Evolutionary conservation across 1,140 invertebrate genomes (phyloP).

Genomic region (Phthorimaea operculella): DNA sequence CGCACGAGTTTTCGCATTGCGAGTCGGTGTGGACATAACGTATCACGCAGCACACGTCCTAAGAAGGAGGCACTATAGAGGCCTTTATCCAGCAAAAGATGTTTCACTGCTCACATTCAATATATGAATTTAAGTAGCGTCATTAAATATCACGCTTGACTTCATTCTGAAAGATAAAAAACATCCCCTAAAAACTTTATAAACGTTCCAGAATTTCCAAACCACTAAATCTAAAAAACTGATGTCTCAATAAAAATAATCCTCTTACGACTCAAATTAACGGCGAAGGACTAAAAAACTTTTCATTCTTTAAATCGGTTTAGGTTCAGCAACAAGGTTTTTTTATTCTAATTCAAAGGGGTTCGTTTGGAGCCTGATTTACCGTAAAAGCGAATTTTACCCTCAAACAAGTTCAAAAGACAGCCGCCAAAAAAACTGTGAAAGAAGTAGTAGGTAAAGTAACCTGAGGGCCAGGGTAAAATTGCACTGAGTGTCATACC

Average conservation of each 20-base stretch:
- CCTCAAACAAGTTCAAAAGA: slow-evolving; percentile 25
- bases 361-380: slow-evolving; percentile 32
- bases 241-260: slow-evolving; percentile 21
- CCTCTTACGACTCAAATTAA: slow-evolving; percentile 16
- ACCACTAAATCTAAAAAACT: slow-evolving; percentile 8
- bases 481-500: no score
- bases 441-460: background rate
- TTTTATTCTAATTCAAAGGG: slow-evolving; percentile 30
- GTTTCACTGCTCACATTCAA: no score
- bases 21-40: no score
- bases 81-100: no score
- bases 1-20: no score
- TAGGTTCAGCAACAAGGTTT: slow-evolving; percentile 23
- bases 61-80: no score
- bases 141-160: no score
- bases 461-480: slow-evolving; percentile 20
- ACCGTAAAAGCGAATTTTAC: slow-evolving; percentile 39
- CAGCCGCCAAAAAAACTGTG: slow-evolving; percentile 23
- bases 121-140: no score
- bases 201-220: slow-evolving; percentile 3
- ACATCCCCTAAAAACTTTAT: background rate
- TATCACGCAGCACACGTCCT: no score
- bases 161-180: background rate
- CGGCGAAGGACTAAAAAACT: slow-evolving; percentile 11
- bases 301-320: slow-evolving; percentile 19